Base-by-base conservation (phyloP, 2,888 invertebrate genomes). In the Oxyteleia sp. region DNA sequence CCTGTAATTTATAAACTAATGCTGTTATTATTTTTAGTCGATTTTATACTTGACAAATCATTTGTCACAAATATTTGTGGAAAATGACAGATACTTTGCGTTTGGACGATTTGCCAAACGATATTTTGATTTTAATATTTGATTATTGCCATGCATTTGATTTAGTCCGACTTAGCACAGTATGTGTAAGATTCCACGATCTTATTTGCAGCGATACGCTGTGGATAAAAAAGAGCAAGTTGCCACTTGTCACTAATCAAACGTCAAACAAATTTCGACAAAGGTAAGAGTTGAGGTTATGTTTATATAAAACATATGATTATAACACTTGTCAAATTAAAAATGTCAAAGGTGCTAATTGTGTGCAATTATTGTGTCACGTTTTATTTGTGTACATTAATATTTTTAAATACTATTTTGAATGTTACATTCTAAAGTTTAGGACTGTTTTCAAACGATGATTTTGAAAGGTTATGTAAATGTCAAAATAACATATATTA, bases 91-190 rank as follows among this genome's bases (percentile, higher is more conserved):
- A 87, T 87, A 84, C 75, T 26, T 88, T 85, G 88, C 85, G 87
- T 68, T 88, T 93, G 51, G 89, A 93, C 75, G 85, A 85, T 38
- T 90, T 94, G 72, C 94, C 94, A 35, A 91, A 91, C 32, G 94
- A 94, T 85, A 89, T 95, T 85, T 89, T 95, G 11, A 86, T 95
- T 43, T 89, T 93, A 79, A 95, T 95, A 85, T 95, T 95, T 84
- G 92, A 93, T 85, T 94, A 94, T 86, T 94, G 95, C 84, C 92
- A 94, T 83, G 93, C 94, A 43, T 88, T 89, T 55, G 95, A 95
- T 86, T 91, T 95, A 53, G 92, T 94, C 15, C 93, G 93, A 66
- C 91, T 95, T 35, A 94, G 94, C 82, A 90, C 93, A 78, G 94
- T 94, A 0, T 95, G 94, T 86, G 91, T 87, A 71, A 89, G 94